Base-by-base conservation (phyloP, 1,140 invertebrate species). In the Oscheius sp. region DNA sequence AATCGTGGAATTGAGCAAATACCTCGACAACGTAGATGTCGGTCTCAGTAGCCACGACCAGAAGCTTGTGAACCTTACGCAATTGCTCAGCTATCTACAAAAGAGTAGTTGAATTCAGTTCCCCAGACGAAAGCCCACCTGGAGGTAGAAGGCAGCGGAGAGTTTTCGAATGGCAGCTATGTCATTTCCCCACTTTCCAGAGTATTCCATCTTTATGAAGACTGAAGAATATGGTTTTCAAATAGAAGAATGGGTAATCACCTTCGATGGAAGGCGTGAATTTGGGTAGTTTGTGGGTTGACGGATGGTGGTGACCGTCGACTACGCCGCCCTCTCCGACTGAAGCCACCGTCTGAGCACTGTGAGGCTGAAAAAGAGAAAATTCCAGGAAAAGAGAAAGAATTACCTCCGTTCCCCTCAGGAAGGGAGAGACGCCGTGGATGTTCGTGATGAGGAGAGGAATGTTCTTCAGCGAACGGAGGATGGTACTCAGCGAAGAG, bases 121-220 rank as follows among this genome's bases (percentile, higher is more conserved):
- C 13, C 26, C 2, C 34, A 36, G 35, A 10, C 7, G 18, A 63
- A 10, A 45, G 10, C 23, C 18, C 32, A 71, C 31, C 35, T 73
- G 32, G 38, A 67, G 23, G 55, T 67, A 74, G 4, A 74, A 31
- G 1, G 72, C 52, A 18, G 64, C 34, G 4, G 64, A 59, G 29
- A 74, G 23, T 34, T 46, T 34, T 38, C 55, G 28, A 35, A 74
- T 62, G 2, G 72, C 72, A 10, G 58, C 65, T 29, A 67, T 55
- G 34, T 74, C 72, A 18, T 67, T 46, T 67, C 72, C 72, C 72
- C 72, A 74, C 62, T 68, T 74, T 23, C 42, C 52, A 31, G 72
- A 74, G 34, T 61, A 62, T 35, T 64, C 72, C 65, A 74, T 34
- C 26, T 74, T 74, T 28, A 74, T 62, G 32, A 69, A 64, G 7